Conservation (phyloP, 1,140 invertebrate genomes). For the Vollenhovia emeryi region DNA sequence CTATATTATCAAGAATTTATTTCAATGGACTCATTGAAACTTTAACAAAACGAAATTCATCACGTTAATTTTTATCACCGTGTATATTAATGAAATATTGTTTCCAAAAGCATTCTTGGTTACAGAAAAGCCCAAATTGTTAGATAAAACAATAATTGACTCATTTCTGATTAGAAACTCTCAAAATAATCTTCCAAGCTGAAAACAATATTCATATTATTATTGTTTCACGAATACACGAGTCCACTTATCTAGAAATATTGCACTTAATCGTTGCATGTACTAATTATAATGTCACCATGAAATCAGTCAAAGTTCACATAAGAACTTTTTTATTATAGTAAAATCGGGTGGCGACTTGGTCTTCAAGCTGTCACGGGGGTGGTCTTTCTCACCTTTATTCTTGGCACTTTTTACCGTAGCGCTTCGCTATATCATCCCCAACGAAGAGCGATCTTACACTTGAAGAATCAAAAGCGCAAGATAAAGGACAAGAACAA, state of each 20-base stretch:
- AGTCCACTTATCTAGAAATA: background rate
- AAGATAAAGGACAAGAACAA: conserved; percentile 92
- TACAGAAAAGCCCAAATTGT: background rate
- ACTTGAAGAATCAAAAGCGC: conserved; percentile 95
- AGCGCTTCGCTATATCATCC: conserved; percentile 96
- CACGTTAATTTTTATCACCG: background rate
- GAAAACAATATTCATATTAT: background rate
- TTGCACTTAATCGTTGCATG: background rate
- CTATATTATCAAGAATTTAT: background rate
- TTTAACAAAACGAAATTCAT: background rate
- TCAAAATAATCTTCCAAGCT: background rate
- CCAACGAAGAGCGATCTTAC: conserved; percentile 94
- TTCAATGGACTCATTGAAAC: background rate
- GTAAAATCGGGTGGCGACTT: conserved; percentile 94
- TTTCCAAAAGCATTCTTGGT: background rate
- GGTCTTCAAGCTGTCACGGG: conserved; percentile 95
- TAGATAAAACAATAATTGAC: background rate
- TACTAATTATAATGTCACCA: background rate
- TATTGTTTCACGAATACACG: background rate
- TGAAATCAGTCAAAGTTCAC: background rate
- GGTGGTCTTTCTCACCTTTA: conserved; percentile 93
- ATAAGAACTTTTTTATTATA: conserved; percentile 77
- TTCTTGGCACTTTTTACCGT: conserved; percentile 95
- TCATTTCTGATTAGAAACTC: background rate
- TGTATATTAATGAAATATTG: background rate